Conservation (phyloP, 2,113 vertebrate species). For the Caranx ignobilis region DNA sequence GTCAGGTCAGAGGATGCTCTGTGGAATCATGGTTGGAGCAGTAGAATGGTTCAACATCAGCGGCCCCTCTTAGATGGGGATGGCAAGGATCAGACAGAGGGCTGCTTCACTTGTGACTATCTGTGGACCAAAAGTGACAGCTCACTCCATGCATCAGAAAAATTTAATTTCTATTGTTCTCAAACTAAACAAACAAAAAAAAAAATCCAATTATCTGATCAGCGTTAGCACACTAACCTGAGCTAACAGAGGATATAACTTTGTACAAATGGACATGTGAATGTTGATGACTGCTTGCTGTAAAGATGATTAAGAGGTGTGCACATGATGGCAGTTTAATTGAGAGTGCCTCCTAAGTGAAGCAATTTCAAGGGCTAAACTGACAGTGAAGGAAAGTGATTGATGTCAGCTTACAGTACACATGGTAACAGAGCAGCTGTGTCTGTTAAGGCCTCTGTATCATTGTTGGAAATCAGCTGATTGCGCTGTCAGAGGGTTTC, state of each 20-base stretch:
- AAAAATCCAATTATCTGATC: slow-evolving; percentile 32
- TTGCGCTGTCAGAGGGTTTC: not conserved
- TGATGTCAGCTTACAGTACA: not conserved
- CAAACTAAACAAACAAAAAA: slow-evolving; percentile 24
- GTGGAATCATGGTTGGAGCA: slow-evolving; percentile 54
- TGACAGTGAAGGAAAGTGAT: slow-evolving; percentile 19
- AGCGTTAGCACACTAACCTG: slow-evolving; percentile 51
- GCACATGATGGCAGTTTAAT: slow-evolving; percentile 17
- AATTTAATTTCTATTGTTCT: slow-evolving; percentile 17
- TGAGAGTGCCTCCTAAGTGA: slow-evolving; percentile 22
- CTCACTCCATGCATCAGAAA: not conserved
- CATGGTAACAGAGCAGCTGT: not conserved
- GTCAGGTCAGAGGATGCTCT: slow-evolving; percentile 42
- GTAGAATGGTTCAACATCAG: slow-evolving; percentile 37
- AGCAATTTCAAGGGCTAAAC: slow-evolving; percentile 61
- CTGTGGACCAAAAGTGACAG: slow-evolving; percentile 30
- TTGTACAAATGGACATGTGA: slow-evolving; percentile 39
- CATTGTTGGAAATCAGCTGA: not conserved
- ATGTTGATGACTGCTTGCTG: slow-evolving; percentile 27
- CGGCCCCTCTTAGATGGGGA: slow-evolving; percentile 6
- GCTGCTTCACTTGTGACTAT: not conserved
- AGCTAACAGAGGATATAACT: slow-evolving; percentile 33
- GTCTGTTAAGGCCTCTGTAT: slow-evolving; percentile 14
- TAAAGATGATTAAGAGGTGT: slow-evolving; percentile 21
- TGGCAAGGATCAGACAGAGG: slow-evolving; percentile 15